Percentiles rank a stretch among this genome's conserved stretches.
These are phyloP conservation scores for Synanthedon myopaeformis DNA, from an alignment of 2,888 invertebrate genomes.

Conservation along the genomic window DNA sequence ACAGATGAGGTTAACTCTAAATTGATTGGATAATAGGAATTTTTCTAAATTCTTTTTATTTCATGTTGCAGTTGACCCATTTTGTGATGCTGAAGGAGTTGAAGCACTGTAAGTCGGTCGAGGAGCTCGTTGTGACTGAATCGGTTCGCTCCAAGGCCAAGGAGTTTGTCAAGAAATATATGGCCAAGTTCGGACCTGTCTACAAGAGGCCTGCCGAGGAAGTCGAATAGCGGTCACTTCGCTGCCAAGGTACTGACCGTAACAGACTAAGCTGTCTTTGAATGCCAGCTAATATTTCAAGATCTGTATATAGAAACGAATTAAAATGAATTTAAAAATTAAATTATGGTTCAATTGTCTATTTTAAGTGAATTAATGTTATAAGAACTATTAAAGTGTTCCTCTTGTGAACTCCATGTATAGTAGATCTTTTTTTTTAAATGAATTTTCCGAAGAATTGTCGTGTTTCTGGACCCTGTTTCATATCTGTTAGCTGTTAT, in stretches of 20 bases:
- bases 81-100: conserved; percentile 95
- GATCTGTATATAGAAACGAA: too few relatives aligned
- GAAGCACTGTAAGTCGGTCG: conserved; percentile 89
- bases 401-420: too few relatives aligned
- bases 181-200: conserved; percentile 91
- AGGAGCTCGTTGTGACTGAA: conserved; percentile 88
- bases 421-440: too few relatives aligned
- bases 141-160: conserved; percentile 95
- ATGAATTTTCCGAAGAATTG: too few relatives aligned
- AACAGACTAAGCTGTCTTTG: too few relatives aligned
- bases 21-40: neutral
- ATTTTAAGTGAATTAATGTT: too few relatives aligned
- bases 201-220: conserved; percentile 80
- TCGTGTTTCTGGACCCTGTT: too few relatives aligned
- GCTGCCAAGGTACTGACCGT: neutral
- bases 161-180: conserved; percentile 95
- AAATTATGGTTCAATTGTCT: too few relatives aligned
- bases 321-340: too few relatives aligned
- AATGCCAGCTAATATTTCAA: too few relatives aligned
- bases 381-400: too few relatives aligned
- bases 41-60: neutral
- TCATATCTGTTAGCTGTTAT: too few relatives aligned
- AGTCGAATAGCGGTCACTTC: conserved; percentile 39
- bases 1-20: neutral
- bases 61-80: conserved; percentile 83